Conservation (phyloP, 2,113 vertebrate genomes). For the Mugil cephalus region DNA sequence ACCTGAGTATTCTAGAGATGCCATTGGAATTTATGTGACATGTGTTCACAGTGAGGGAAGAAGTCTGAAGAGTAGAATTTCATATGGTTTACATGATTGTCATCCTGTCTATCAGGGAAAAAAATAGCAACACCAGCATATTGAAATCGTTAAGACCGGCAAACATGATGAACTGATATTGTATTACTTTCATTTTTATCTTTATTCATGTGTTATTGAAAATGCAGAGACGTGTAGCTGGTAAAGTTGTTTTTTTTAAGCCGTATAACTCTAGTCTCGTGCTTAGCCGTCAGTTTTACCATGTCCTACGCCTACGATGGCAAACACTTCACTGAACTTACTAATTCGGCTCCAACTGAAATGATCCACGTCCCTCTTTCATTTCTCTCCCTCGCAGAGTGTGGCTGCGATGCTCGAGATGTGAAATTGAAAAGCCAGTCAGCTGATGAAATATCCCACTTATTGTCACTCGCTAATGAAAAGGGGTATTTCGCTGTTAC, state of each 20-base stretch:
- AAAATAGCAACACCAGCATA: background rate
- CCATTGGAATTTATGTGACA: constrained; percentile 6
- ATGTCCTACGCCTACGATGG: no score
- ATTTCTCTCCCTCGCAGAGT: constrained; percentile 8
- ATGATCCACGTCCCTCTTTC: constrained; percentile 5
- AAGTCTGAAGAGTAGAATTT: background rate
- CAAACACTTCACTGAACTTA: no score
- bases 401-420: constrained; percentile 64
- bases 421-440: constrained; percentile 83
- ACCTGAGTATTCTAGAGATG: constrained; percentile 29
- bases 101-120: background rate
- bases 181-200: no score
- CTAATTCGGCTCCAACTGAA: no score
- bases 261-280: no score
- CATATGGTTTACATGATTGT: background rate
- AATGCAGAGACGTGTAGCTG: no score
- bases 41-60: background rate
- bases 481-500: constrained; percentile 82
- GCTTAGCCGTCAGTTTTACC: no score
- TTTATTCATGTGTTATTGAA: no score
- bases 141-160: no score
- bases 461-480: constrained; percentile 81
- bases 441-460: constrained; percentile 83
- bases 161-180: constrained; percentile 1
- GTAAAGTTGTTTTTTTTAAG: no score